Conservation (phyloP, 2,888 invertebrate genomes). For the Oscheius onirici region DNA sequence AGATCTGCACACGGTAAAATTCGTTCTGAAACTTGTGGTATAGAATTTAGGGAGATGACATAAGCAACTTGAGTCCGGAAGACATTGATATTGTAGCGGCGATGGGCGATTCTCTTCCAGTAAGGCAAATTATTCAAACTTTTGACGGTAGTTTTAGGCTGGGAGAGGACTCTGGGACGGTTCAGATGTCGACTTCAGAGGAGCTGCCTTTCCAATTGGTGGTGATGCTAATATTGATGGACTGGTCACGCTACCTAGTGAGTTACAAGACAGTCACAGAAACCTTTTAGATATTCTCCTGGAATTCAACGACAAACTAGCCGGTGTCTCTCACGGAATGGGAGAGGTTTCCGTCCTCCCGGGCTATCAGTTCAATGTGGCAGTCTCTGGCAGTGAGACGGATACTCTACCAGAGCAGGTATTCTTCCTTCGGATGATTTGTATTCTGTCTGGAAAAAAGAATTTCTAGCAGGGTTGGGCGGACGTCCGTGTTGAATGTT, state of each 20-base stretch:
- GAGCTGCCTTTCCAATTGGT: slow-evolving; percentile 68
- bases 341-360: slow-evolving; percentile 58
- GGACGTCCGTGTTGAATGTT: no score
- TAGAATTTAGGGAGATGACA: slow-evolving; percentile 43
- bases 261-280: background rate
- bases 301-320: slow-evolving; percentile 60
- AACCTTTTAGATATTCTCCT: slow-evolving; percentile 59
- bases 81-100: slow-evolving; percentile 53
- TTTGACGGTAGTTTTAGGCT: slow-evolving; percentile 46
- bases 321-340: slow-evolving; percentile 69
- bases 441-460: no score
- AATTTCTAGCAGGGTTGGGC: no score
- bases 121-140: background rate
- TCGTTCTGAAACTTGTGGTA: background rate
- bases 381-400: slow-evolving; percentile 59
- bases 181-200: slow-evolving; percentile 65
- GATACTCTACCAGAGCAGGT: slow-evolving; percentile 62
- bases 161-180: slow-evolving; percentile 66
- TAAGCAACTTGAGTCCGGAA: slow-evolving; percentile 49
- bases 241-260: slow-evolving; percentile 68
- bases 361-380: slow-evolving; percentile 68
- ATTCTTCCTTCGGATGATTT: no score
- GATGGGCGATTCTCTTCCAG: slow-evolving; percentile 55
- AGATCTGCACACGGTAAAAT: slow-evolving; percentile 42
- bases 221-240: slow-evolving; percentile 70